phyloP scores from a whole-genome alignment of 2,113 vertebrate genomes.

The Silurus asotus region DNA sequence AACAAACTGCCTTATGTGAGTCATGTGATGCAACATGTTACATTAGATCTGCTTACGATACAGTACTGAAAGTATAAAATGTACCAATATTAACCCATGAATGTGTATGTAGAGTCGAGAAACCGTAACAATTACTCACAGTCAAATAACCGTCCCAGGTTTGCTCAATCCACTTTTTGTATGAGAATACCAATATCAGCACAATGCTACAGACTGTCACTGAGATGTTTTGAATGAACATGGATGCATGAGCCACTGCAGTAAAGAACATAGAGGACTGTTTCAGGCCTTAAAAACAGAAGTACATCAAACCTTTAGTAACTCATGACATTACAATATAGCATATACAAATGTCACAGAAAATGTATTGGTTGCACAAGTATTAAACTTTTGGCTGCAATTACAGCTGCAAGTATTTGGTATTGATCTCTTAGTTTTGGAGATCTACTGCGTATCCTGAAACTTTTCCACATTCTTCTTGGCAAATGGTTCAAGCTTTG shows the following conservation, averaged over 20 bases:
- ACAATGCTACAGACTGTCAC: slow-evolving; percentile 72
- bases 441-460: background rate
- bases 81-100: slow-evolving; percentile 45
- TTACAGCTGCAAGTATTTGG: background rate
- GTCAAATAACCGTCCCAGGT: slow-evolving; percentile 74
- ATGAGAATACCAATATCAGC: slow-evolving; percentile 75
- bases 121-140: slow-evolving; percentile 62
- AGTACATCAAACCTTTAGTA: background rate
- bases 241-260: slow-evolving; percentile 72
- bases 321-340: background rate
- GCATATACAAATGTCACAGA: background rate
- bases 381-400: background rate
- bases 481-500: background rate
- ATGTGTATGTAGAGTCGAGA: background rate
- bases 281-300: background rate
- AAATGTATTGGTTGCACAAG: background rate
- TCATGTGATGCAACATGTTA: slow-evolving; percentile 79
- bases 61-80: slow-evolving; percentile 54
- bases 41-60: slow-evolving; percentile 63
- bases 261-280: slow-evolving; percentile 33
- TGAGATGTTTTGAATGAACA: slow-evolving; percentile 77
- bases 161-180: slow-evolving; percentile 71
- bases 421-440: background rate
- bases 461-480: background rate
- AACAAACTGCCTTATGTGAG: slow-evolving; percentile 77